Base-by-base conservation (phyloP, 1,140 invertebrate species). In the Macrotrachela quadricornifera region DNA sequence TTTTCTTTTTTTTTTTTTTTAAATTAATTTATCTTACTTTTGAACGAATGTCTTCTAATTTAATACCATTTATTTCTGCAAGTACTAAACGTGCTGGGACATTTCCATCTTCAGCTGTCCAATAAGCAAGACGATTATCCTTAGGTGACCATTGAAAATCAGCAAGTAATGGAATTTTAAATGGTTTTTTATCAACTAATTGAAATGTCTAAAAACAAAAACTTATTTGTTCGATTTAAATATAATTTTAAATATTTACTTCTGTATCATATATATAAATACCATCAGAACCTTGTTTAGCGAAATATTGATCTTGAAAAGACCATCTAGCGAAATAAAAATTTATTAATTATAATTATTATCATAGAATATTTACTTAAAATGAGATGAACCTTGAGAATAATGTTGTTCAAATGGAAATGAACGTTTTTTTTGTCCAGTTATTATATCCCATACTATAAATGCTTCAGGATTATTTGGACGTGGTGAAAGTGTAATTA, bases 121-220 rank as follows among this genome's bases (percentile, higher is more conserved):
- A 99, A 65, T 94, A 96, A 8, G 88, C 88, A 37, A 99, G 76
- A 36, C 87, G 76, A 63, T 94, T 94, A 62, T 95, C 86, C 11
- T 86, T 85, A 0, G 94, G 91, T 14, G 88, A 95, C 91, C 91
- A 99, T 58, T 81, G 82, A 67, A 97, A 97, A 64, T 94, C 87
- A 58, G 82, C 71, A 56, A 59, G 59, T 51, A 58, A 59, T 16
- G 61, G 61, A 53, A 92, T 82, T 66, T 90, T 92, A 49, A 95
- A 80, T 59, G 85, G 88, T 64, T 92, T 94, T 65, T 91, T 86
- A 52, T 92, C 86, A 0, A 92, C 69, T 18, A 96, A 69, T 59
- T 80, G 83, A 71, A 92, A 94, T 11, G 36, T 54, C n/a, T 30
- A 30, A 30, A 30, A 2, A 4, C 8, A 30, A 30, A 30, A 30